phyloP scores from a whole-genome alignment of 2,797 vertebrate species.

The Gorsachius magnificus region DNA sequence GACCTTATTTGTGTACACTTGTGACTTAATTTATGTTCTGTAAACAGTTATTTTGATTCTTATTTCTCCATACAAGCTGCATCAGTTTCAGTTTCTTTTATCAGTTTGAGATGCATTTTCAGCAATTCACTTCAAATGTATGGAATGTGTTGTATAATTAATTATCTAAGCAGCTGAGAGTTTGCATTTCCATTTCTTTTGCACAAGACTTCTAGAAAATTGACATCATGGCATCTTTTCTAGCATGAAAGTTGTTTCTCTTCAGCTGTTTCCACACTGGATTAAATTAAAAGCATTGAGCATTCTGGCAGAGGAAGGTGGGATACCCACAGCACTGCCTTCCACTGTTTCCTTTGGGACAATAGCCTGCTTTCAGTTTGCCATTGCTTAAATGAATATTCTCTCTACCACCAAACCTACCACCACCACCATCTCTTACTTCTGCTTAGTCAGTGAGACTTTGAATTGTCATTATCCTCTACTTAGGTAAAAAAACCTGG shows the following conservation, averaged over 20 bases:
- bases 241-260: not conserved
- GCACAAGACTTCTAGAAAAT: not conserved
- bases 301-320: not conserved
- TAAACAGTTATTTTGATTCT: conserved; percentile 12
- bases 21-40: conserved; percentile 28
- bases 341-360: not conserved
- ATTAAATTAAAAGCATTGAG: not conserved
- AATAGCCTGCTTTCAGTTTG: not conserved
- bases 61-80: not conserved
- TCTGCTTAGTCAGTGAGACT: not conserved
- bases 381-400: not conserved
- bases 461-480: not conserved
- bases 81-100: not conserved
- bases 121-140: not conserved
- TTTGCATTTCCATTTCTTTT: not conserved
- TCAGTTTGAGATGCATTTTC: not conserved
- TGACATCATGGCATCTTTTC: not conserved
- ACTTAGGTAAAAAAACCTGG: not conserved
- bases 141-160: not conserved
- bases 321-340: not conserved
- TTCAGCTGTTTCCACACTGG: not conserved
- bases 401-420: not conserved
- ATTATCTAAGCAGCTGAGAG: not conserved
- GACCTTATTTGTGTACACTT: conserved; percentile 23
- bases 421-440: not conserved